Percentiles rank a stretch among this genome's conserved stretches.
phyloP scores from a whole-genome alignment of 2,888 invertebrate genomes.

The Panorpa germanica region DNA sequence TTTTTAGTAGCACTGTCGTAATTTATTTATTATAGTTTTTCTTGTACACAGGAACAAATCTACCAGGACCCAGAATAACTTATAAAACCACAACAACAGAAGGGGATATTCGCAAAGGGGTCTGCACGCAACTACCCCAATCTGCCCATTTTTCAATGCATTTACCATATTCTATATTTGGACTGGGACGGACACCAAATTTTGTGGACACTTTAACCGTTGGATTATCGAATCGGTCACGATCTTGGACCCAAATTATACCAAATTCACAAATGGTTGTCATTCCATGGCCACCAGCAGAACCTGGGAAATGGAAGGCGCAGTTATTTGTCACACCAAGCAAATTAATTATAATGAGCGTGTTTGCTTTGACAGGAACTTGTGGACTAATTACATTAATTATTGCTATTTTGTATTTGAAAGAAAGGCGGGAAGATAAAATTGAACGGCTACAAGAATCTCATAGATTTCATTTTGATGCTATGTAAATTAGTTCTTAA shows the following conservation, averaged over 20 bases:
- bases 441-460: constrained; percentile 62
- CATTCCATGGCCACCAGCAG: constrained; percentile 64
- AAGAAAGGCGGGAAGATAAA: constrained; percentile 68
- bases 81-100: constrained; percentile 82
- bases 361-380: constrained; percentile 70
- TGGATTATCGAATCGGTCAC: constrained; percentile 48
- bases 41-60: constrained; percentile 65
- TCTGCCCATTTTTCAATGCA: constrained; percentile 86
- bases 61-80: constrained; percentile 76
- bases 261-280: constrained; percentile 97
- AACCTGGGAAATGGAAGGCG: constrained; percentile 69
- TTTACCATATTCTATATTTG: constrained; percentile 88
- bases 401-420: constrained; percentile 74
- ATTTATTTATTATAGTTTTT: constrained; percentile 14
- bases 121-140: constrained; percentile 77
- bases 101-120: constrained; percentile 58
- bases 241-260: constrained; percentile 80
- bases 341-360: constrained; percentile 80
- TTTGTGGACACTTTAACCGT: constrained; percentile 83
- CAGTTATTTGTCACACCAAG: constrained; percentile 91
- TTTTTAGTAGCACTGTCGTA: constrained; percentile 3
- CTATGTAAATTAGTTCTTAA: constrained; percentile 57
- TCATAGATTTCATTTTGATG: constrained; percentile 71
- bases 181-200: constrained; percentile 94
- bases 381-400: constrained; percentile 71